Percentiles rank a stretch among this genome's conserved stretches.
Evolutionary conservation across 2,113 vertebrate species (phyloP).

Genomic region (Geococcyx californianus): DNA sequence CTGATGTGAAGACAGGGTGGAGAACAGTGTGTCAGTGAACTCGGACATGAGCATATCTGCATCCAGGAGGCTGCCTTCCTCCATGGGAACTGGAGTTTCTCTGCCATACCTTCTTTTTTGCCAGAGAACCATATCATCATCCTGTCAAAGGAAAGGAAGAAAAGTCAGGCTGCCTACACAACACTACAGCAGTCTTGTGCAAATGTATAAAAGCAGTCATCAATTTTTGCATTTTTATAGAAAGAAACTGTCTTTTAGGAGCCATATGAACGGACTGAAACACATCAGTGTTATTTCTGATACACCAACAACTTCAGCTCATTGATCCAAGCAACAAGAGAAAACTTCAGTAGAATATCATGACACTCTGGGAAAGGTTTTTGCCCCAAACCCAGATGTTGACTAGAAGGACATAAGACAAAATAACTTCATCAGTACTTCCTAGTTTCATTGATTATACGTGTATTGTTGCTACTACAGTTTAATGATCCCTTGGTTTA

Average conservation of each 20-base stretch:
- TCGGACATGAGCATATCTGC: conserved; percentile 96
- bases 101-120: conserved; percentile 74
- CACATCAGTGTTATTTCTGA: not conserved
- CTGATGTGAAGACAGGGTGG: conserved; percentile 92
- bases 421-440: not conserved
- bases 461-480: not conserved
- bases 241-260: not conserved
- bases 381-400: not conserved
- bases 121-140: conserved; percentile 85
- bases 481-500: not conserved
- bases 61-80: conserved; percentile 91
- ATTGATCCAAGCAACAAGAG: not conserved
- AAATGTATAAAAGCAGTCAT: not conserved
- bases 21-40: conserved; percentile 95
- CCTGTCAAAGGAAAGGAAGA: conserved; percentile 74
- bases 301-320: not conserved
- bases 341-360: not conserved
- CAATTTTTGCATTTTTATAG: not conserved
- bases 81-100: conserved; percentile 91
- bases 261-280: not conserved
- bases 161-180: not conserved
- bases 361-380: not conserved
- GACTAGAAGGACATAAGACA: not conserved
- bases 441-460: not conserved
- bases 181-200: not conserved